Conservation (phyloP, 2,888 invertebrate genomes). For the Sminthurides aquaticus region DNA sequence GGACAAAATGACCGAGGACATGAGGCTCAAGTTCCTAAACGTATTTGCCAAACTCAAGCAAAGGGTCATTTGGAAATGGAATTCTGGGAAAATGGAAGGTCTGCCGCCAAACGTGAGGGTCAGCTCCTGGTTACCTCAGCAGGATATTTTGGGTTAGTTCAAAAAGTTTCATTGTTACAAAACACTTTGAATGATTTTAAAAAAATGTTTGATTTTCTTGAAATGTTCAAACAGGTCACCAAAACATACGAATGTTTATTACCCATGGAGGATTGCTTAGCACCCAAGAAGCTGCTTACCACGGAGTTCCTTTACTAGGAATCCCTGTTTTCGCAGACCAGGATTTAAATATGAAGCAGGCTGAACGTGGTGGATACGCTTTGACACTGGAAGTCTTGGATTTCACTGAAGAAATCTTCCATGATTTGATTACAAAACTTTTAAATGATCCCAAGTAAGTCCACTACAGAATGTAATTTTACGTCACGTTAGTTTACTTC, state of each 20-base stretch:
- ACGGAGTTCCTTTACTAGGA: constrained; percentile 55
- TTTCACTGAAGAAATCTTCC: constrained; percentile 49
- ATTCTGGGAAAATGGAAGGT: constrained; percentile 55
- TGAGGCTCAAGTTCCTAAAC: constrained; percentile 61
- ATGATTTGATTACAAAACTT: constrained; percentile 23
- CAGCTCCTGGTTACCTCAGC: constrained; percentile 66
- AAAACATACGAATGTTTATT: constrained; percentile 55
- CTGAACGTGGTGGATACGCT: constrained; percentile 52
- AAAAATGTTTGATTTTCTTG: background rate
- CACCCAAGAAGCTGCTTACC: constrained; percentile 56
- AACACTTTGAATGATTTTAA: background rate
- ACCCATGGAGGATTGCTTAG: constrained; percentile 62
- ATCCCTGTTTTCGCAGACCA: constrained; percentile 54
- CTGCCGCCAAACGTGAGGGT: constrained; percentile 58
- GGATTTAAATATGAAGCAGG: constrained; percentile 52
- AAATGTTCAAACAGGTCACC: constrained; percentile 52
- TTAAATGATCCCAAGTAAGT: constrained; percentile 25
- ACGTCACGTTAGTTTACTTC: too few relatives aligned
- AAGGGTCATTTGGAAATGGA: constrained; percentile 74
- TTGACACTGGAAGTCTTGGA: constrained; percentile 49
- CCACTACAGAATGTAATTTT: too few relatives aligned
- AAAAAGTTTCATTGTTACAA: background rate
- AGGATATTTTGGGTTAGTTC: constrained; percentile 60
- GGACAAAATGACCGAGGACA: constrained; percentile 67
- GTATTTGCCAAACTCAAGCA: constrained; percentile 70